These are phyloP conservation scores for Callosobruchus maculatus DNA, from an alignment of 2,888 invertebrate species.

Conservation along the genomic window DNA sequence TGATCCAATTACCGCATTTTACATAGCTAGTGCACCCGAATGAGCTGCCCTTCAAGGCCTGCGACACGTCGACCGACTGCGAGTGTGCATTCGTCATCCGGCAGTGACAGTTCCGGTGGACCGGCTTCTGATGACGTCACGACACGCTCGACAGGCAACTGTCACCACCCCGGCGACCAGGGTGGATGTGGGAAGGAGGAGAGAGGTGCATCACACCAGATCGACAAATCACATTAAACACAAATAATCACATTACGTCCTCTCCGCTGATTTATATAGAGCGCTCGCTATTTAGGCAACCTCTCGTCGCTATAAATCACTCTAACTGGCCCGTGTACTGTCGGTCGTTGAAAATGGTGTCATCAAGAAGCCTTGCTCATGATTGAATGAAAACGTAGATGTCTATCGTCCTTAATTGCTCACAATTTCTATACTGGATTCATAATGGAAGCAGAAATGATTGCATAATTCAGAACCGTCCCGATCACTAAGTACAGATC, in stretches of 20 bases:
- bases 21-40: not conserved
- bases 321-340: not conserved
- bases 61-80: not conserved
- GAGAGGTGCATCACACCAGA: conserved; percentile 35
- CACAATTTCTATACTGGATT: no score
- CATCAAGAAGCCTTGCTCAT: not conserved
- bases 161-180: not conserved
- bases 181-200: conserved; percentile 25
- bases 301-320: conserved; percentile 37
- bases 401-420: no score
- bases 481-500: no score
- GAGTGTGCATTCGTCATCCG: not conserved
- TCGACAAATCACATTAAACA: conserved; percentile 51
- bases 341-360: not conserved
- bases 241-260: conserved; percentile 50
- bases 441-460: no score
- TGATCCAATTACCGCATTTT: not conserved
- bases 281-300: conserved; percentile 44
- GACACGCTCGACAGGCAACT: conserved; percentile 41
- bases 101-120: not conserved
- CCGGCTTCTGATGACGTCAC: conserved; percentile 45
- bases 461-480: no score
- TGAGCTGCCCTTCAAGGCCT: not conserved
- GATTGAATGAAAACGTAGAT: no score
- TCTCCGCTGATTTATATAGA: conserved; percentile 49